Base-by-base conservation (phyloP, 2,888 invertebrate species). In the Stramonita haemastoma region DNA sequence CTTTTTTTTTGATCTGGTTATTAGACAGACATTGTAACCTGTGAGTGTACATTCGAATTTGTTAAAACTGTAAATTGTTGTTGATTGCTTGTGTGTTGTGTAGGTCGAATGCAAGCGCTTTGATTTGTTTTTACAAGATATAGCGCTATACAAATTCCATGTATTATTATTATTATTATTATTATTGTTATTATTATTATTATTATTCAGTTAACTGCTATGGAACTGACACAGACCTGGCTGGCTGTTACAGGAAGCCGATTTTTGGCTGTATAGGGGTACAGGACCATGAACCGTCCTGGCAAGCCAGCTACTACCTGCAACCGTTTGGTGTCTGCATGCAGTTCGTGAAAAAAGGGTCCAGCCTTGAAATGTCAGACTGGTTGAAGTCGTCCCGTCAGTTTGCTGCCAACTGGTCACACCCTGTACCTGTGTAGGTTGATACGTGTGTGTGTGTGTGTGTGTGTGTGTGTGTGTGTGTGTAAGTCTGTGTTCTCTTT, bases 201-300 rank as follows among this genome's bases (percentile, higher is more conserved):
- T n/a, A 46, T 46, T 46, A 46, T 46, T 2, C 2, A 46, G 46
- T 46, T 46, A 8, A 46, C 2, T 46, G 46, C 46, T 46, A 46
- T 8, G 8, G 46, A 46, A 46, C 46, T 46, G 8, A 46, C 46
- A 46, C 46, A 46, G 46, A 46, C 4, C 29, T n/a, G 2, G 11
- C 26, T 77, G 29, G 34, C 29, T 60, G 86, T 89, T 91, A 19
- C 66, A 93, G 92, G 57, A 90, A 86, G n/a, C 92, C 93, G 26
- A 92, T 95, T 22, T 94, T 94, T 92, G 94, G 93, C 5, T 96
- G 95, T 92, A 95, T 96, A 87, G 95, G 95, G 29, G 93, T 94
- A 85, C 95, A 95, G 90, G 94, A 93, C 2, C 93, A 93, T 86
- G 95, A 96, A 79, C 90, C 92, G 0, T 95, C 95, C 6, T 95